A percentile compares a stretch with the other conserved stretches of the same genome.
phyloP scores from a whole-genome alignment of 1,140 invertebrate species.

The Lasioglossum albipes region DNA sequence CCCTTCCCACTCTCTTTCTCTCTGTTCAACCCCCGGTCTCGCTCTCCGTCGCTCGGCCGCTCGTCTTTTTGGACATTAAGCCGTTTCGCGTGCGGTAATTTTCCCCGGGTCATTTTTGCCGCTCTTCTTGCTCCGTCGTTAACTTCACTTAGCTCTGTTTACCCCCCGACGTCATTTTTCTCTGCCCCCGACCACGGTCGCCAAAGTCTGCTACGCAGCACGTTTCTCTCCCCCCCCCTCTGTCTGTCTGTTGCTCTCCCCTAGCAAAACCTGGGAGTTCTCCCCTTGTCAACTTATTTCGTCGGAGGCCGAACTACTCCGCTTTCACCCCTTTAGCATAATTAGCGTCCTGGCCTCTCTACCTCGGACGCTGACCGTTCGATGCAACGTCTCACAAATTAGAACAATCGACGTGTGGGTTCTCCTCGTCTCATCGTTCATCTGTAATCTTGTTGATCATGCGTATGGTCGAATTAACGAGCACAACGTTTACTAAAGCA shows the following conservation, averaged over 20 bases:
- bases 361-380: no score
- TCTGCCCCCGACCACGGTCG: constrained; percentile 21
- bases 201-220: constrained; percentile 7
- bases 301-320: no score
- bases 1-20: background rate
- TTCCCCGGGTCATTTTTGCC: constrained; percentile 65
- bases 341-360: no score
- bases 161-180: constrained; percentile 55
- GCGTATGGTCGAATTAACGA: no score
- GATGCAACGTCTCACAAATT: no score
- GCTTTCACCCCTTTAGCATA: no score
- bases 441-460: no score
- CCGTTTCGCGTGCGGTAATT: constrained; percentile 68
- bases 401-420: no score
- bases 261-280: no score
- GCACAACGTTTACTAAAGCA: no score
- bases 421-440: no score
- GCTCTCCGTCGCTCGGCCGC: background rate
- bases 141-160: constrained; percentile 68
- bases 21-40: background rate
- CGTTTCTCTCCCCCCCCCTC: background rate
- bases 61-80: constrained; percentile 67
- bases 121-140: constrained; percentile 65
- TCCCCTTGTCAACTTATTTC: constrained; percentile 16
- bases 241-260: background rate